Percentiles rank a stretch among this genome's conserved stretches.
These are phyloP conservation scores for Corvus hawaiiensis DNA, from an alignment of 2,113 vertebrate species.

Conservation along the genomic window DNA sequence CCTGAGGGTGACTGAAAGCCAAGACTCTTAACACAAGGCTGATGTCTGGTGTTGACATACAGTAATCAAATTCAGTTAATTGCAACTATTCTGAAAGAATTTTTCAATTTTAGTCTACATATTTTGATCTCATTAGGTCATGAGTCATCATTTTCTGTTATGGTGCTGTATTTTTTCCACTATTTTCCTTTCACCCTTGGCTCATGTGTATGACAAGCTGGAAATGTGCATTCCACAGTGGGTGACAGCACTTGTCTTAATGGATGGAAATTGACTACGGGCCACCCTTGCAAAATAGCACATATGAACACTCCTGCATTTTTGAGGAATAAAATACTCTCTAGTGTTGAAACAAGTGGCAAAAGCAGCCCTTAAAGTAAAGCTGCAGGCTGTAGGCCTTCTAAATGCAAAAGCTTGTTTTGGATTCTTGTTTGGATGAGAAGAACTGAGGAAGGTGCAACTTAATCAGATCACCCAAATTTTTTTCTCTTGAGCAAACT, in stretches of 20 bases:
- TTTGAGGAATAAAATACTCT: not conserved
- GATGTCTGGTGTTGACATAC: not conserved
- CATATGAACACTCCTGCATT: not conserved
- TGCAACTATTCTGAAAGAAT: not conserved
- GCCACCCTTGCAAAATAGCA: not conserved
- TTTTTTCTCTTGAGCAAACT: not conserved
- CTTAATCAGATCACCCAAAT: not conserved
- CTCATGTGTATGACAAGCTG: not conserved
- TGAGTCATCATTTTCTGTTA: not conserved
- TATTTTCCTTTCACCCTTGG: not conserved
- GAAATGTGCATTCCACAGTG: not conserved
- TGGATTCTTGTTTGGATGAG: not conserved
- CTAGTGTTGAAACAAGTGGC: not conserved
- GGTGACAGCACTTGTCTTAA: not conserved
- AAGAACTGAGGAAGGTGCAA: not conserved
- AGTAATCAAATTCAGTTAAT: not conserved
- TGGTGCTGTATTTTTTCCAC: not conserved
- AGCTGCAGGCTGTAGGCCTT: not conserved
- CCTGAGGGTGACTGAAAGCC: not conserved
- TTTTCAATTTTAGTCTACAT: not conserved
- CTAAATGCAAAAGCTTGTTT: not conserved
- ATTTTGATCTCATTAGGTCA: not conserved
- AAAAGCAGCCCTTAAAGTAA: not conserved
- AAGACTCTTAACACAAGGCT: not conserved
- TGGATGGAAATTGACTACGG: not conserved